Conservation (phyloP, 1,140 invertebrate genomes). For the Drosophila nigrodunni region DNA sequence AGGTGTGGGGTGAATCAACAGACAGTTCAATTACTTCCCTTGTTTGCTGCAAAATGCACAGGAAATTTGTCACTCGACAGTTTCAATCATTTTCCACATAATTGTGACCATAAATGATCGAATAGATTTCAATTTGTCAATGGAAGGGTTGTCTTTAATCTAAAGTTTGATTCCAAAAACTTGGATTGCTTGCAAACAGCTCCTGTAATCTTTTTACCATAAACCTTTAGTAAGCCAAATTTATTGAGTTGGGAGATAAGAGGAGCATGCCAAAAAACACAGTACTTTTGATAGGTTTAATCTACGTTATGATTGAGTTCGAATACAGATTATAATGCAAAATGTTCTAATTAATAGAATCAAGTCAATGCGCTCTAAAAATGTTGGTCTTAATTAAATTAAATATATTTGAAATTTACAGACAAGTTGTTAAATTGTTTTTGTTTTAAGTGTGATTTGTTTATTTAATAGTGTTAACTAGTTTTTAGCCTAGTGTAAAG, state of each 20-base stretch:
- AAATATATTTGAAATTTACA: no score
- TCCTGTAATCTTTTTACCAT: background rate
- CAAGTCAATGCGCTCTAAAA: no score
- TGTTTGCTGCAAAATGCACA: constrained; percentile 51
- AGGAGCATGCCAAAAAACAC: background rate
- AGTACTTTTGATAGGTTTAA: no score
- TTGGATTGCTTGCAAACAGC: background rate
- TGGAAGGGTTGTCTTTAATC: constrained; percentile 1
- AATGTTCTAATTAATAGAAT: no score
- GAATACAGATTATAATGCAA: no score
- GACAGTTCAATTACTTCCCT: constrained; percentile 44
- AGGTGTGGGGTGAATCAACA: background rate
- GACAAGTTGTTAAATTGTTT: no score
- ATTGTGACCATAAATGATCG: constrained; percentile 38
- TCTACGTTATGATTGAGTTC: no score
- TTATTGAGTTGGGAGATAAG: background rate
- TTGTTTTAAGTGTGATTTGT: no score
- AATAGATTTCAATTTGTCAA: constrained; percentile 11
- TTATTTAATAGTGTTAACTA: no score
- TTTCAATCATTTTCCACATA: constrained; percentile 50
- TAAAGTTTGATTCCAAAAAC: constrained; percentile 3
- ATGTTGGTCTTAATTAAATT: no score
- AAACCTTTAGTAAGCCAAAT: background rate
- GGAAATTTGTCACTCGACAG: constrained; percentile 48
- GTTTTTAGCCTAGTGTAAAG: no score